Evolutionary conservation across 2,113 vertebrate species (phyloP), one percentile per base, ranked within the genome.

Genomic region (Odontophorus gujanensis): DNA sequence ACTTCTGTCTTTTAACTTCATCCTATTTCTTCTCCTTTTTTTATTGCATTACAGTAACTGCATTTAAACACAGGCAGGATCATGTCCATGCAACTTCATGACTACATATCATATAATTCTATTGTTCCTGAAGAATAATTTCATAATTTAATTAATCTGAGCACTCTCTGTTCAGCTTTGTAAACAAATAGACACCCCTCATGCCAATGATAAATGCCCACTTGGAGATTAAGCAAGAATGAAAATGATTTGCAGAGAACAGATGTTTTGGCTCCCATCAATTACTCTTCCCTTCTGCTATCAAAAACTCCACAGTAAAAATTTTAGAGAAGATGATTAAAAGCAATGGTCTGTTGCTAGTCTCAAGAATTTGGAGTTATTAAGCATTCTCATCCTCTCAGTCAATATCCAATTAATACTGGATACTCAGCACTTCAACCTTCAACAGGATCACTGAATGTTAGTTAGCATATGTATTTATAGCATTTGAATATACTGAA

Each of bases 81-180:
- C 42, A 22, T 10, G 82, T 79, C 48, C 79, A 48, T 85, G 59
- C 45, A 92, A 17, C 15, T 53, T 58, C 47, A 71, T 77, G 79
- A 24, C 30, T 72, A 78, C 87, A 48, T 96, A 78, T 82, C 87
- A 85, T 53, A 66, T 79, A 87, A 90, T 80, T 84, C 82, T 74
- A 80, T 77, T 85, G 47, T 72, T 96, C 87, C 85, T 86, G 17
- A 66, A 2, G 12, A n/a, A n/a, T n/a, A n/a, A n/a, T n/a, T n/a
- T 85, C 94, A 79, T 53, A 92, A 92, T 40, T 89, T 95, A 81
- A 93, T 94, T 96, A 95, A 87, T 65, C 61, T 26, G 6, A 90
- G 42, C 38, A 71, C n/a, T 43, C 87, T 81, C 91, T 85, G 43
- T 79, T 74, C 40, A 72, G 57, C 38, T 83, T 89, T 79, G 43